phyloP scores from a whole-genome alignment of 2,797 vertebrate species.

The Danio aesculapii region DNA sequence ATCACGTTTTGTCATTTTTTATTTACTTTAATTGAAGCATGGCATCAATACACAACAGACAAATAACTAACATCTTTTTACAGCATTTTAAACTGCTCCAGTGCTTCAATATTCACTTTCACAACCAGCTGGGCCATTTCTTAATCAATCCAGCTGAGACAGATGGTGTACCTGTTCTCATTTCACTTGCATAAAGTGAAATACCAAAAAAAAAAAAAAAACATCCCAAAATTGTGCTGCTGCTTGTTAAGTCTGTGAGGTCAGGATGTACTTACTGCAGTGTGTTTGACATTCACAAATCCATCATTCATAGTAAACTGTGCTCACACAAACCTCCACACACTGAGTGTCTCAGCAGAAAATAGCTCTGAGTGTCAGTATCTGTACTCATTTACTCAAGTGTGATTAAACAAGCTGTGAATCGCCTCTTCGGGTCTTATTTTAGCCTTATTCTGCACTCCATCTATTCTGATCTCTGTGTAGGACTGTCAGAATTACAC shows the following conservation, averaged over 20 bases:
- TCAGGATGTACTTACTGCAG: not conserved
- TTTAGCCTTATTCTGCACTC: not conserved
- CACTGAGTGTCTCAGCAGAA: slow-evolving; percentile 1
- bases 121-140: not conserved
- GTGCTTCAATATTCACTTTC: not conserved
- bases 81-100: not conserved
- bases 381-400: slow-evolving; percentile 17
- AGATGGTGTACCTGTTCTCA: not conserved
- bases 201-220: not conserved
- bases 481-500: not conserved
- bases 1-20: too few species aligned
- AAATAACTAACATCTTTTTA: not conserved
- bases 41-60: not conserved
- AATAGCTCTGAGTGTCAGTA: not conserved
- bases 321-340: not conserved
- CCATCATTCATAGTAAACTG: slow-evolving; percentile 19
- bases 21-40: too few species aligned
- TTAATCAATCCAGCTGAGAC: slow-evolving; percentile 4
- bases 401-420: slow-evolving; percentile 27
- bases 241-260: not conserved
- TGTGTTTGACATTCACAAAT: slow-evolving; percentile 12
- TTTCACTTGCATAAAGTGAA: not conserved
- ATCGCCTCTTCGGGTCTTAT: slow-evolving; percentile 16
- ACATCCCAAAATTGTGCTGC: not conserved
- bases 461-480: not conserved